A percentile compares a stretch with the other conserved stretches of the same genome.
Conservation (phyloP, 2,888 invertebrate genomes). For the Agrotis exclamationis region DNA sequence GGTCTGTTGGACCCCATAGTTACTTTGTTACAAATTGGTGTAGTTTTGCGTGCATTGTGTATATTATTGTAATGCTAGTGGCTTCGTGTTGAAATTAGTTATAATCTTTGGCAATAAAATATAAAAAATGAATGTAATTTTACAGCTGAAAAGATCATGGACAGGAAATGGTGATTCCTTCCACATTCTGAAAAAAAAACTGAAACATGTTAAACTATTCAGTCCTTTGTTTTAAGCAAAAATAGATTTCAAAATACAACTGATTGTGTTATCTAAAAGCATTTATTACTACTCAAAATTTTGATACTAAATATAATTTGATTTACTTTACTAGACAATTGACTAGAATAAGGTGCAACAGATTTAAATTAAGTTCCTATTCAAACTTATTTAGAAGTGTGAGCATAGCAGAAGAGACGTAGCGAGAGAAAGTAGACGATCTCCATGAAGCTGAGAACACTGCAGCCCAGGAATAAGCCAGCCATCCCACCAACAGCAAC, state of each 20-base stretch:
- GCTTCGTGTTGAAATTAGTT: conserved; percentile 36
- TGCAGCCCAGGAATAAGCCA: conserved; percentile 95
- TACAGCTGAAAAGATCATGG: too few species aligned
- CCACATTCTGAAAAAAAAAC: too few species aligned
- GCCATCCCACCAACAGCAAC: conserved; percentile 95
- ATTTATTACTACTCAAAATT: background rate
- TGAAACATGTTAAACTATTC: too few species aligned
- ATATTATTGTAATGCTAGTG: conserved; percentile 48
- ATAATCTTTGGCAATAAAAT: background rate
- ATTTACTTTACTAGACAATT: background rate
- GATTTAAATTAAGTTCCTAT: background rate
- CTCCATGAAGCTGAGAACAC: conserved; percentile 94
- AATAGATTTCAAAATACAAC: background rate
- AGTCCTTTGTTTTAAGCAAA: too few species aligned
- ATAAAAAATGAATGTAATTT: too few species aligned
- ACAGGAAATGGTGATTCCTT: too few species aligned
- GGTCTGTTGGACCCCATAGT: conserved; percentile 71
- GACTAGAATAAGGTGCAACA: conserved; percentile 3
- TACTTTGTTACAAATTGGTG: conserved; percentile 64
- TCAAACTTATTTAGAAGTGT: conserved; percentile 51
- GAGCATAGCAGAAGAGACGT: conserved; percentile 91
- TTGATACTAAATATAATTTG: too few species aligned
- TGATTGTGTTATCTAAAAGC: background rate
- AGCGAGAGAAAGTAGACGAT: conserved; percentile 94
- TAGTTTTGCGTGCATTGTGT: conserved; percentile 58